These are phyloP conservation scores for Dendroctonus ponderosae DNA, from an alignment of 1,140 invertebrate species.

Conservation along the genomic window DNA sequence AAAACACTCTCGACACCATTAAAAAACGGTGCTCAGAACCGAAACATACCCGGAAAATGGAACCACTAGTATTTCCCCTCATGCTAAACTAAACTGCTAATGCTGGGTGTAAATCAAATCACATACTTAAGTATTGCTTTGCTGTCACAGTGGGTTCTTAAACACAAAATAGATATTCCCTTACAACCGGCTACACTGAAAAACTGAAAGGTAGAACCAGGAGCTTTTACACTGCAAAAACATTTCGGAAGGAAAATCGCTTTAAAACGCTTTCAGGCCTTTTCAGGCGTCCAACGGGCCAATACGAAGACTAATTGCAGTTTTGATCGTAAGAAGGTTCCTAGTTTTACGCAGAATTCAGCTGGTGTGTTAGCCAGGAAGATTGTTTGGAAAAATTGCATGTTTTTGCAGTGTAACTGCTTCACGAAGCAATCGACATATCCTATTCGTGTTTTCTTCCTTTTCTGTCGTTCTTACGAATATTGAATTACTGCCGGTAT, in stretches of 20 bases:
- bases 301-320: no score
- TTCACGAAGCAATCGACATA: conserved; percentile 17
- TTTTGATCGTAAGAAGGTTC: no score
- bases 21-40: conserved; percentile 50
- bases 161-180: conserved; percentile 41
- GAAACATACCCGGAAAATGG: conserved; percentile 16
- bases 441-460: conserved; percentile 26
- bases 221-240: conserved; percentile 22
- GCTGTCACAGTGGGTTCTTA: conserved; percentile 39
- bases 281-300: no score
- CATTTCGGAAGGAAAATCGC: not conserved
- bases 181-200: conserved; percentile 38
- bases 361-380: no score
- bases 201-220: conserved; percentile 32
- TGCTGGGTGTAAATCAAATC: conserved; percentile 1
- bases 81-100: conserved; percentile 22
- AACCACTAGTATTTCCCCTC: conserved; percentile 2
- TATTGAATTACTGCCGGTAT: conserved; percentile 29
- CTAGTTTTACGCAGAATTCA: no score
- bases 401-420: conserved; percentile 19
- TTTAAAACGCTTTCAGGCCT: no score
- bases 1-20: conserved; percentile 46
- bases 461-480: conserved; percentile 25
- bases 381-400: no score
- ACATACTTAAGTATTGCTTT: conserved; percentile 38